These are phyloP conservation scores for Ochropleura plecta DNA, from an alignment of 2,888 invertebrate species.

Conservation along the genomic window DNA sequence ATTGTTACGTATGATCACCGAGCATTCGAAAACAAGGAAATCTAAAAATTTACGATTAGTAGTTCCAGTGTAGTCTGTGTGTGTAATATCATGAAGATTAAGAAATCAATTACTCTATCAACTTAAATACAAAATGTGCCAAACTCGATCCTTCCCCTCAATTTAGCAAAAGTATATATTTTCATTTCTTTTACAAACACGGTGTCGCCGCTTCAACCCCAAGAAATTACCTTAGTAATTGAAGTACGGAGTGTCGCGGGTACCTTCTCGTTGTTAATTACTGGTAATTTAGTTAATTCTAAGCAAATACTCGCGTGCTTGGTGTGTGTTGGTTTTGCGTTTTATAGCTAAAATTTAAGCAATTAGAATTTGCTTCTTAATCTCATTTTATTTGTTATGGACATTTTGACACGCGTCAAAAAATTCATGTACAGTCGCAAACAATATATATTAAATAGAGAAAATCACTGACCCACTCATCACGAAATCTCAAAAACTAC, in stretches of 20 bases:
- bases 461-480: too few relatives aligned
- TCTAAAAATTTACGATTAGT: too few relatives aligned
- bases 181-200: conserved; percentile 7
- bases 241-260: conserved; percentile 11
- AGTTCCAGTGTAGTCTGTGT: too few relatives aligned
- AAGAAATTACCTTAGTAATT: conserved; percentile 38
- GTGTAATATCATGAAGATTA: not conserved
- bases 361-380: conserved; percentile 1
- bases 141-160: not conserved
- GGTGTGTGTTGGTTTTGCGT: not conserved
- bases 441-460: too few relatives aligned
- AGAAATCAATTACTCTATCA: not conserved
- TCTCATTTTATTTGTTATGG: not conserved
- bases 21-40: too few relatives aligned
- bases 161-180: not conserved
- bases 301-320: conserved; percentile 3
- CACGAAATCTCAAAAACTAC: too few relatives aligned
- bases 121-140: not conserved
- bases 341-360: not conserved
- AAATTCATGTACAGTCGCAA: not conserved
- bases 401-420: not conserved
- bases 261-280: conserved; percentile 20
- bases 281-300: conserved; percentile 18
- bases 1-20: too few relatives aligned
- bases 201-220: not conserved